These are phyloP conservation scores for Toxostoma redivivum DNA, from an alignment of 2,113 vertebrate species.

Conservation along the genomic window DNA sequence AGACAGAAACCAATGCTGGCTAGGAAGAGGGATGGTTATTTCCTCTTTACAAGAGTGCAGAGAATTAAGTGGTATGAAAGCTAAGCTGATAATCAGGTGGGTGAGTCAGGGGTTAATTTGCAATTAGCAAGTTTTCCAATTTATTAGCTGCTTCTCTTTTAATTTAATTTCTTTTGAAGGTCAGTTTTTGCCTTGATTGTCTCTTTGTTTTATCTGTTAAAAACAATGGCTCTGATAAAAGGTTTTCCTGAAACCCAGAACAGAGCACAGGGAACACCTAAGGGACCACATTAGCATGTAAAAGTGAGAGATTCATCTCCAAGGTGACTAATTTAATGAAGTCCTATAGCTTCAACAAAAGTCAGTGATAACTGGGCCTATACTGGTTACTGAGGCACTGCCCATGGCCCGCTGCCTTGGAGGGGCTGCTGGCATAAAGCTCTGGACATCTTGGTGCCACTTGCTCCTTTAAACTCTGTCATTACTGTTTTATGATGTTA, in stretches of 20 bases:
- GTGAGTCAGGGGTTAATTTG: constrained; percentile 15
- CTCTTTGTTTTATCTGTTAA: neutral
- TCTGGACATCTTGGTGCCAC: neutral
- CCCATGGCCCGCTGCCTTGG: no score
- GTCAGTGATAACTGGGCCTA: neutral
- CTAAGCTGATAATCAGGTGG: neutral
- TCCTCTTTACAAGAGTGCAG: neutral
- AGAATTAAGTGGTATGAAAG: constrained; percentile 38
- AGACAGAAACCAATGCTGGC: neutral
- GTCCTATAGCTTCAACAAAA: neutral
- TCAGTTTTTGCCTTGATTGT: neutral
- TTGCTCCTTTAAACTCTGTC: neutral
- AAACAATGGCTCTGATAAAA: constrained; percentile 7
- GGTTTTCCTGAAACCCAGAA: neutral
- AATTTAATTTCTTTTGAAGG: constrained; percentile 19
- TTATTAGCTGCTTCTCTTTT: neutral
- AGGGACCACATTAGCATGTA: constrained; percentile 1
- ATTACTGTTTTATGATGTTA: neutral
- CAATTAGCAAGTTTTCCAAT: constrained; percentile 10
- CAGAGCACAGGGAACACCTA: neutral
- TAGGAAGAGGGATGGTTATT: neutral
- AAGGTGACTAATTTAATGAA: neutral
- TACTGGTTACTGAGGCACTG: accelerated
- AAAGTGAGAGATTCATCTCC: neutral
- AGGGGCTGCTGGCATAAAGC: neutral